Percentiles rank a stretch among this genome's conserved stretches.
Evolutionary conservation across 1,140 invertebrate species (phyloP).

Genomic region (Drosophila repletoides): DNA sequence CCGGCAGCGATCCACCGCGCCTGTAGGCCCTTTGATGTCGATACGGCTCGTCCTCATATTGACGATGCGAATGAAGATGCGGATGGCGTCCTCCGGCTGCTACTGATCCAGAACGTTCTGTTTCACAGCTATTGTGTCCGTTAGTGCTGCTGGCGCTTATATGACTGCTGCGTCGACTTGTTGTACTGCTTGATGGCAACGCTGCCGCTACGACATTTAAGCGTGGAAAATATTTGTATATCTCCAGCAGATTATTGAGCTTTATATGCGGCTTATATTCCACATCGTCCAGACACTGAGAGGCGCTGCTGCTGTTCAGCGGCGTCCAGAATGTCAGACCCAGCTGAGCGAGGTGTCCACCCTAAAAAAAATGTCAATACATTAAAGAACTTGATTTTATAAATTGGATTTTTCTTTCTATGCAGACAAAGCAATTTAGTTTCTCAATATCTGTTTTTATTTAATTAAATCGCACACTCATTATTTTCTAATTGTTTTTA

Average conservation of each 20-base stretch:
- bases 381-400: too few species aligned
- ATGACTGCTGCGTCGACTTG: conserved; percentile 60
- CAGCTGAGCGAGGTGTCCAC: conserved; percentile 89
- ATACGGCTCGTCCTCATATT: conserved; percentile 1
- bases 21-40: conserved; percentile 46
- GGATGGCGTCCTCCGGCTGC: conserved; percentile 1
- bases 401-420: too few species aligned
- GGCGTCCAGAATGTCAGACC: conserved; percentile 91
- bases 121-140: background rate
- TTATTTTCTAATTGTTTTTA: too few species aligned
- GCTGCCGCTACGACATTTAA: conserved; percentile 33
- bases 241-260: conserved; percentile 68
- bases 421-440: too few species aligned
- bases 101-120: background rate
- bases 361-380: conserved; percentile 73
- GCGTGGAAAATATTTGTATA: conserved; percentile 75
- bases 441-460: too few species aligned
- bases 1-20: conserved; percentile 67
- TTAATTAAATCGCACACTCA: too few species aligned
- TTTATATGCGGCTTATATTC: conserved; percentile 64
- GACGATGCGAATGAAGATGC: conserved; percentile 14
- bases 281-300: conserved; percentile 60
- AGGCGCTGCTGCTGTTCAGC: conserved; percentile 66
- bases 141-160: conserved; percentile 28
- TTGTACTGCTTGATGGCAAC: conserved; percentile 7